Evolutionary conservation across 2,797 vertebrate species (phyloP).

Genomic region (Carapus acus): DNA sequence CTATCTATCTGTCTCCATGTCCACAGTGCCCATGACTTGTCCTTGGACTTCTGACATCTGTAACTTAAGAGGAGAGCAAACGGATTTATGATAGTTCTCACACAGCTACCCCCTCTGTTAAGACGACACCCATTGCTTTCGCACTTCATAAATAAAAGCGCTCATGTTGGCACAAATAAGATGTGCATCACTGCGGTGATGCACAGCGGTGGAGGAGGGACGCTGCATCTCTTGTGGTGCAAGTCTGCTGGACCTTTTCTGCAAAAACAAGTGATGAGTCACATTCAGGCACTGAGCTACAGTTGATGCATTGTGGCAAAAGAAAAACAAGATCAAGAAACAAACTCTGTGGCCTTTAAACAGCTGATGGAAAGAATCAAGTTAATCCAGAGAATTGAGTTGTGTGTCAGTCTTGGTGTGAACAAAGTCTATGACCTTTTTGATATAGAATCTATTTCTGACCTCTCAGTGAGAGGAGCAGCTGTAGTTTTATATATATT

Average conservation of each 20-base stretch:
- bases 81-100: constrained; percentile 7
- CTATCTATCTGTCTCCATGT: constrained; percentile 29
- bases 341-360: too few relatives aligned
- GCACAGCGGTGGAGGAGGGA: constrained; percentile 6
- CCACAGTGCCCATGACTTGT: constrained; percentile 25
- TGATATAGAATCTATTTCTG: constrained; percentile 33
- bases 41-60: constrained; percentile 50
- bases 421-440: too few relatives aligned
- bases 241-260: not conserved
- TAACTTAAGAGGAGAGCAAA: constrained; percentile 42
- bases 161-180: not conserved
- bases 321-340: too few relatives aligned
- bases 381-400: constrained; percentile 4
- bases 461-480: constrained; percentile 10
- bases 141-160: constrained; percentile 12
- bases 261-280: not conserved
- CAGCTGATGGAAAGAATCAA: constrained; percentile 5
- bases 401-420: not conserved
- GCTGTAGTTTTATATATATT: too few relatives aligned
- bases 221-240: not conserved
- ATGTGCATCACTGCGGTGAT: not conserved
- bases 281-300: too few relatives aligned
- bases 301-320: too few relatives aligned
- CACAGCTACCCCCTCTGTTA: constrained; percentile 25
- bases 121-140: not conserved